These are phyloP conservation scores for Microplitis demolitor DNA, from an alignment of 1,140 invertebrate genomes.

Conservation along the genomic window DNA sequence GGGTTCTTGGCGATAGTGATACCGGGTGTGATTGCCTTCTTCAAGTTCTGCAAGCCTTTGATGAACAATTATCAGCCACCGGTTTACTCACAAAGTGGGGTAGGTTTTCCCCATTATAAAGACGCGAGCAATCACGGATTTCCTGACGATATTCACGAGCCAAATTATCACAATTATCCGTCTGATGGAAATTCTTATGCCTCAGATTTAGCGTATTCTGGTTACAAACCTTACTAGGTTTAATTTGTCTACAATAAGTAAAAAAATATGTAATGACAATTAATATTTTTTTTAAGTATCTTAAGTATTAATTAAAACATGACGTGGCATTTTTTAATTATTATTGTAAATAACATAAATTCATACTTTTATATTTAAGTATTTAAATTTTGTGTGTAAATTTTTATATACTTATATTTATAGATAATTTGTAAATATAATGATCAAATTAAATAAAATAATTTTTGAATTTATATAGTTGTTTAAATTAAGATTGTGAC, in stretches of 20 bases:
- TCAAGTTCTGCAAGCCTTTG: slow-evolving; percentile 73
- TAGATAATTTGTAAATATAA: too few relatives aligned
- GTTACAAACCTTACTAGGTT: slow-evolving; percentile 4
- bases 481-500: too few relatives aligned
- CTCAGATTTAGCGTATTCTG: slow-evolving; percentile 64
- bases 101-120: slow-evolving; percentile 62
- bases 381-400: too few relatives aligned
- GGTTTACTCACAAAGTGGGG: slow-evolving; percentile 62
- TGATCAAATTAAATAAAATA: too few relatives aligned
- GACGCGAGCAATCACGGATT: slow-evolving; percentile 44
- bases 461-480: too few relatives aligned
- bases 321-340: too few relatives aligned
- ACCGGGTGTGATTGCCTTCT: slow-evolving; percentile 78
- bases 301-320: slow-evolving; percentile 58
- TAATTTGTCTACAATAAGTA: background rate
- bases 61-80: slow-evolving; percentile 54
- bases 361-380: too few relatives aligned
- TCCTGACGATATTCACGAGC: slow-evolving; percentile 27
- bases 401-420: too few relatives aligned
- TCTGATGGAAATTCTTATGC: slow-evolving; percentile 66
- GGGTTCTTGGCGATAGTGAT: slow-evolving; percentile 77
- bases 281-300: background rate
- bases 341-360: too few relatives aligned
- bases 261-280: background rate
- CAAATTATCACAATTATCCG: slow-evolving; percentile 50